Conservation (phyloP, 2,113 vertebrate genomes). For the Cololabis saira region DNA sequence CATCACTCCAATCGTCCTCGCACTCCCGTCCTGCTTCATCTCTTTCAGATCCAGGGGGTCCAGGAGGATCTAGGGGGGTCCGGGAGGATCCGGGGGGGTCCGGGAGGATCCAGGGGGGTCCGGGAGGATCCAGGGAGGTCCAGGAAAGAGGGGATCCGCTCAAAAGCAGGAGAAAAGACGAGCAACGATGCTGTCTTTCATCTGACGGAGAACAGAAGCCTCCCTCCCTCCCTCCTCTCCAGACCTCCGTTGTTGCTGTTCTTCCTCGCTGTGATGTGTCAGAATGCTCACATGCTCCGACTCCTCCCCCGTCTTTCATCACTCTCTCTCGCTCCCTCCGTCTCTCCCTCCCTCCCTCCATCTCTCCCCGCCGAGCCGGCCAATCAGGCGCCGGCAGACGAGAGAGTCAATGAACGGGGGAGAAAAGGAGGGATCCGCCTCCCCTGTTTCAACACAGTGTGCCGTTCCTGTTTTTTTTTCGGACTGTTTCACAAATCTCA, state of each 20-base stretch:
- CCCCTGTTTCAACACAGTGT: too few species aligned
- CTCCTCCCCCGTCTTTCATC: constrained; percentile 40
- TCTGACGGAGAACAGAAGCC: neutral
- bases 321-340: too few species aligned
- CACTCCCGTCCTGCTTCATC: too few species aligned
- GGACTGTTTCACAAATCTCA: too few species aligned
- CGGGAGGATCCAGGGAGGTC: neutral
- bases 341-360: too few species aligned
- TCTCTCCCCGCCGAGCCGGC: too few species aligned
- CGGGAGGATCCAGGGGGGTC: too few species aligned
- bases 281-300: constrained; percentile 53
- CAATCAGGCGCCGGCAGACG: too few species aligned
- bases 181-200: neutral
- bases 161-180: constrained; percentile 6
- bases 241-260: constrained; percentile 30
- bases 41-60: neutral
- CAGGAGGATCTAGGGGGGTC: neutral
- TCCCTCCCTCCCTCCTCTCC: constrained; percentile 15
- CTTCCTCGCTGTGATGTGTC: constrained; percentile 56
- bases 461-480: too few species aligned
- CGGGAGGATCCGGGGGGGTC: neutral
- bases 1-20: constrained; percentile 35
- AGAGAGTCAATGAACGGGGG: too few species aligned
- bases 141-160: constrained; percentile 2
- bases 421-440: too few species aligned